These are phyloP conservation scores for Drosophila cardini DNA, from an alignment of 1,140 invertebrate species.

Conservation along the genomic window DNA sequence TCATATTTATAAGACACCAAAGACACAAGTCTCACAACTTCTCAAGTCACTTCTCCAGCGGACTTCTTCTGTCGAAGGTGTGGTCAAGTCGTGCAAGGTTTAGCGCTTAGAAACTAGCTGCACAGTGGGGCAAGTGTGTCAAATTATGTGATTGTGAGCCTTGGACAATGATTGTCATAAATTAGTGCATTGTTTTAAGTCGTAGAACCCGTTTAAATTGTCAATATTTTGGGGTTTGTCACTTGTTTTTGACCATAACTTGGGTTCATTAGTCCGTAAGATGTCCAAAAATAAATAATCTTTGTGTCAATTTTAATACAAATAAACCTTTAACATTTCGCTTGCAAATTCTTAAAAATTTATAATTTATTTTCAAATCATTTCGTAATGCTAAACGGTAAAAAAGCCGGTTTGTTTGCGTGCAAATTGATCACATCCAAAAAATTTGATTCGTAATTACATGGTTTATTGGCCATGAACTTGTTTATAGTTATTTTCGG, in stretches of 20 bases:
- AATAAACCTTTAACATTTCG: constrained; percentile 58
- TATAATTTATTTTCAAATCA: constrained; percentile 17
- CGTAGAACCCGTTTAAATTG: constrained; percentile 28
- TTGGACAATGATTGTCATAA: background rate
- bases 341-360: constrained; percentile 34
- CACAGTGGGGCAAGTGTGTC: constrained; percentile 48
- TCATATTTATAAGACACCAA: background rate
- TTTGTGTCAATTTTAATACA: constrained; percentile 22
- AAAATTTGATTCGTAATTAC: constrained; percentile 46
- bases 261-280: constrained; percentile 37
- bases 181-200: background rate
- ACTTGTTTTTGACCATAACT: constrained; percentile 33
- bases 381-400: constrained; percentile 37
- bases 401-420: constrained; percentile 50
- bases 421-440: constrained; percentile 52
- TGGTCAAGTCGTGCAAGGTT: constrained; percentile 71
- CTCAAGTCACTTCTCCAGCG: background rate
- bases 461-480: constrained; percentile 57
- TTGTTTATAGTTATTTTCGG: constrained; percentile 27
- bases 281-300: constrained; percentile 39
- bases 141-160: background rate
- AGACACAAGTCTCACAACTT: background rate
- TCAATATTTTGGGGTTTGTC: constrained; percentile 9
- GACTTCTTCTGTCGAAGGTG: constrained; percentile 26
- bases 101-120: constrained; percentile 43